Percentiles rank a stretch among this genome's conserved stretches.
These are phyloP conservation scores for Zygothrica quintamaculata DNA, from an alignment of 2,888 invertebrate species.

Conservation along the genomic window DNA sequence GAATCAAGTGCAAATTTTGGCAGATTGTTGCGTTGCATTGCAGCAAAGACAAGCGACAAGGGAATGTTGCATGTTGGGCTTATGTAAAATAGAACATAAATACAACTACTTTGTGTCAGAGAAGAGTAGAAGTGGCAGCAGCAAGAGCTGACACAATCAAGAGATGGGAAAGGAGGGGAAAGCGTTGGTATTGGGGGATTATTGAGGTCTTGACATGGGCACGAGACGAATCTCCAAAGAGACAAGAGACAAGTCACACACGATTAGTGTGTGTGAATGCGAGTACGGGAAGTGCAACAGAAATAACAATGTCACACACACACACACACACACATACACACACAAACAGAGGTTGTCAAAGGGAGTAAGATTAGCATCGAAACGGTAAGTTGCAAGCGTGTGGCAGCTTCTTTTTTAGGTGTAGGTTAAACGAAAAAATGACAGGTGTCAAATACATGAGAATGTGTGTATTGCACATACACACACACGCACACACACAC, in stretches of 20 bases:
- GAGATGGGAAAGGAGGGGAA: conserved; percentile 5
- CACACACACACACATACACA: conserved; percentile 26
- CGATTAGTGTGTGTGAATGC: conserved; percentile 7
- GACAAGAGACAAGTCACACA: conserved; percentile 15
- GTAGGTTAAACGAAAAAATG: conserved; percentile 75
- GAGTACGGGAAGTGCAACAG: conserved; percentile 42
- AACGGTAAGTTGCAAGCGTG: conserved; percentile 8
- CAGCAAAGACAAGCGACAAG: conserved; percentile 22
- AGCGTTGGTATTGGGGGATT: conserved; percentile 37
- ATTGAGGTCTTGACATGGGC: conserved; percentile 55
- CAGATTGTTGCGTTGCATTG: no score
- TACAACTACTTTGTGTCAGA: conserved; percentile 72
- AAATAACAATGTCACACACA: conserved; percentile 33
- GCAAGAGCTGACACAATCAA: conserved; percentile 13
- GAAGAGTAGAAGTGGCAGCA: conserved; percentile 19
- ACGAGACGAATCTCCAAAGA: conserved; percentile 32
- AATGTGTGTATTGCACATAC: conserved; percentile 45
- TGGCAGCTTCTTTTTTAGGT: conserved; percentile 11
- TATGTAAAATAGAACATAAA: conserved; percentile 80
- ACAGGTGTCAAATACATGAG: conserved; percentile 77
- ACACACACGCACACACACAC: conserved; percentile 14
- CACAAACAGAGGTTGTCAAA: conserved; percentile 29
- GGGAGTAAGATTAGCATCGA: conserved; percentile 62
- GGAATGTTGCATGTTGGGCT: conserved; percentile 73
- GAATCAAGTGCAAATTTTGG: not conserved